Evolutionary conservation across 2,797 vertebrate species (phyloP), one percentile per base, ranked within the genome.

Genomic region (Sciaenops ocellatus): DNA sequence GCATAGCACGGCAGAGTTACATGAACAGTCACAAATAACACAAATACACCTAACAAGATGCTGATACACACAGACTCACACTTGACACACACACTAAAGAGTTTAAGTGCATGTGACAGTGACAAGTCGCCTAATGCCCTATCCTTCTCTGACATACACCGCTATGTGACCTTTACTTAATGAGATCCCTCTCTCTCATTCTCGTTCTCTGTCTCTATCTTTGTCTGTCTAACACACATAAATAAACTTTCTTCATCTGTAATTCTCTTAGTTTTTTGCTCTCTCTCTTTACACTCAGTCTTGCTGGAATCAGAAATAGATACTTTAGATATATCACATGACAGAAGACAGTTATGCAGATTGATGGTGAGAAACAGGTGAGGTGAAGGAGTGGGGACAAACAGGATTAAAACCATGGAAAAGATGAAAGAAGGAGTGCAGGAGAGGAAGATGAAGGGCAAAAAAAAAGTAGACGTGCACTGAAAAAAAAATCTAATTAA

Each of bases 121-220:
- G 72, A 84, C 80, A 86, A 62, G 72, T 61, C 71, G 38, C 61
- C 70, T 57, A 66, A 73, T 73, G 60, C 56, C 57, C 73, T n/a
- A 69, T 80, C 50, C n/a, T 48, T 73, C 73, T 80, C 71, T 76
- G 62, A 55, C 51, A 64, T 64, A 82, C 72, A 51, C 22, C 16
- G 12, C 71, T 57, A 24, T 47, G 57, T 88, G 89, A 90, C 88
- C 88, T 90, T 90, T 88, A 78, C n/a, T 70, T 89, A 88, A 92
- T 83, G 84, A 90, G 75, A 80, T 69, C 64, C 52, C 48, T 34
- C 24, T 41, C 56, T 57, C n/a, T 34, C 22, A 22, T 18, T 26
- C 38, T 7, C 26, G 38, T 24, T 41, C 18, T 15, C 38, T 56
- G 55, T 62, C 26, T 26, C 30, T 3, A 4, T 26, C 34, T n/a